Base-by-base conservation (phyloP, 2,113 vertebrate species). In the Antigone vipio region DNA sequence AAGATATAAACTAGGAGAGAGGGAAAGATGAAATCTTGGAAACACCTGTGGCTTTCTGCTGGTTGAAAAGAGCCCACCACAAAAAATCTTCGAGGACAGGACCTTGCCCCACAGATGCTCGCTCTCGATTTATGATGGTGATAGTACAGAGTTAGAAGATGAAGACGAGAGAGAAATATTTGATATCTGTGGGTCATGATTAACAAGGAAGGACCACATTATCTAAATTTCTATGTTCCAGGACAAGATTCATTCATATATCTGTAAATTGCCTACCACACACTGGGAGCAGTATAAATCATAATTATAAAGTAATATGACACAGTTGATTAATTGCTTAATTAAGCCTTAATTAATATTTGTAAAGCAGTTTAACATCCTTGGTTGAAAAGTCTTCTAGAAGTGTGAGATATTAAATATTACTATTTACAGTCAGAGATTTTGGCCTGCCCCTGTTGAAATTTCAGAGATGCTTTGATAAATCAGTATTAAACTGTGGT, bases 291-390 rank as follows among this genome's bases (percentile, higher is more conserved):
- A 93, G 76, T 88, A 95, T 97, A 95, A 95, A 97, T 96, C 92
- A 95, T 91, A 93, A 96, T 97, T 95, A 96, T 88, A 79, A 97
- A 95, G 95, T 95, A 94, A 97, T 95, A 94, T 91, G 95, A 92
- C 88, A 97, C 89, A 96, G 95, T 85, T 97, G 95, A 97, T 96
- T 96, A 96, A 97, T 97, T 95, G 89, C 86, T 97, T 97, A 97
- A 97, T 97, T 97, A 97, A 97, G 94, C 89, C 94, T 97, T 97
- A 97, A 97, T 97, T 97, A 96, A 95, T 97, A 96, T 96, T 97
- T 97, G 96, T 95, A 96, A 97, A 97, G 77, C 96, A 95, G 83
- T 96, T 97, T 91, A 97, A 97, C 77, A 91, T 97, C 80, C 69
- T 92, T 95, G 86, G 91, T 85, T 92, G 91, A 82, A 95, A 95